These are phyloP conservation scores for Deilephila elpenor DNA, from an alignment of 2,888 invertebrate genomes.

Conservation along the genomic window DNA sequence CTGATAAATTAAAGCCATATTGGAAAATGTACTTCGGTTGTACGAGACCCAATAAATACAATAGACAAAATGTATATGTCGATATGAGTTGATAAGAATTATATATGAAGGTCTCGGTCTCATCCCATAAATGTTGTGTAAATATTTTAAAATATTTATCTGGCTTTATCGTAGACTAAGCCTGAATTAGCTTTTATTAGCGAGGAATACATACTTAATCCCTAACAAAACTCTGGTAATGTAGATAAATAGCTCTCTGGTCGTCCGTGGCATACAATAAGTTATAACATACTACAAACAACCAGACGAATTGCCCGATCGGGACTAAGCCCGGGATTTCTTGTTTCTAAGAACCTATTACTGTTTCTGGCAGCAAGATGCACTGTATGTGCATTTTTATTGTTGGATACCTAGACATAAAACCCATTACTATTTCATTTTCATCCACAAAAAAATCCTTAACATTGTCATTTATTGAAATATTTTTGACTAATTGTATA, in stretches of 20 bases:
- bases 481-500: no score
- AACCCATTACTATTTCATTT: no score
- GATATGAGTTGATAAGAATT: background rate
- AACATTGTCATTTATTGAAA: no score
- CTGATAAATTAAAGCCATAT: no score
- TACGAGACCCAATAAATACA: background rate
- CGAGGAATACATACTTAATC: background rate
- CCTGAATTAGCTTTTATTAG: background rate
- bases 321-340: background rate
- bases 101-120: background rate
- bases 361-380: background rate
- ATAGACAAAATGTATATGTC: background rate
- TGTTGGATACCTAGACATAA: no score
- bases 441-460: no score
- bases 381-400: no score
- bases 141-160: no score
- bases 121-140: no score
- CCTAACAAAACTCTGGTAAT: background rate
- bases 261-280: background rate
- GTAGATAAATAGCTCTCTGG: background rate
- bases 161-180: no score
- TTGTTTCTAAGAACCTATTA: background rate
- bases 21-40: no score
- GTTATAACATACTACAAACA: background rate
- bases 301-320: background rate